phyloP scores from a whole-genome alignment of 30 jellyfish, hydroid and myxozoan genomes.

The Aurelia sp. region DNA sequence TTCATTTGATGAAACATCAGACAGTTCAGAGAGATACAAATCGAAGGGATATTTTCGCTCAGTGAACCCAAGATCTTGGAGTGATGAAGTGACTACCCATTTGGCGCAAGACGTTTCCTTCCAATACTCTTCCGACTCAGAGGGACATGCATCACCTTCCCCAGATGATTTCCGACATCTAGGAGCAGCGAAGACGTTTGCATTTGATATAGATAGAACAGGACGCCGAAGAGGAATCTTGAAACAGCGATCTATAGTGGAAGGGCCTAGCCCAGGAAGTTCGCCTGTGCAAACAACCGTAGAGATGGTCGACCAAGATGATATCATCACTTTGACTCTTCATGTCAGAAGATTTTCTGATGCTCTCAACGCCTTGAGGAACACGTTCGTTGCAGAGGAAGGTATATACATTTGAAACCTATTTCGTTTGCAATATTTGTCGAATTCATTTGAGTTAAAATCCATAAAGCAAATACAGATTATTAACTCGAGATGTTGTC shows the following conservation, averaged over 20 bases:
- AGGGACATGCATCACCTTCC: slow-evolving; percentile 33
- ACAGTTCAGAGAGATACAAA: background rate
- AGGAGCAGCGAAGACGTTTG: slow-evolving; percentile 9
- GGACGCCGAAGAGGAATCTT: slow-evolving; percentile 21
- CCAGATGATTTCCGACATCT: slow-evolving; percentile 26
- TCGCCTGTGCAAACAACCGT: slow-evolving; percentile 39
- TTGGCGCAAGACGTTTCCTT: slow-evolving; percentile 8
- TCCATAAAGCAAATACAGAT: too few species aligned
- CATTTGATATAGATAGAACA: slow-evolving; percentile 14
- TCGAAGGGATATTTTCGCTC: slow-evolving; percentile 8
- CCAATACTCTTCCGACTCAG: slow-evolving; percentile 48
- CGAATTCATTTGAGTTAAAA: too few species aligned
- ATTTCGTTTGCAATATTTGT: background rate
- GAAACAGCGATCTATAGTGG: slow-evolving; percentile 15
- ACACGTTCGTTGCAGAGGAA: slow-evolving; percentile 74
- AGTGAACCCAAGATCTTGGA: slow-evolving; percentile 33
- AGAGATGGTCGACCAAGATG: slow-evolving; percentile 95
- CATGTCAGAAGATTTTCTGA: slow-evolving; percentile 95
- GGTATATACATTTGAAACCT: slow-evolving; percentile 63
- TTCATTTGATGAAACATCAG: slow-evolving; percentile 34
- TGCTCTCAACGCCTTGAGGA: slow-evolving; percentile 76
- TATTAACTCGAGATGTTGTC: too few species aligned
- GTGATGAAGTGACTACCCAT: slow-evolving; percentile 26
- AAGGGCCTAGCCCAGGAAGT: slow-evolving; percentile 72
- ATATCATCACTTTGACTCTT: slow-evolving; percentile 85